Conservation (phyloP, 2,888 invertebrate species). For the Heliconius ethilla region DNA sequence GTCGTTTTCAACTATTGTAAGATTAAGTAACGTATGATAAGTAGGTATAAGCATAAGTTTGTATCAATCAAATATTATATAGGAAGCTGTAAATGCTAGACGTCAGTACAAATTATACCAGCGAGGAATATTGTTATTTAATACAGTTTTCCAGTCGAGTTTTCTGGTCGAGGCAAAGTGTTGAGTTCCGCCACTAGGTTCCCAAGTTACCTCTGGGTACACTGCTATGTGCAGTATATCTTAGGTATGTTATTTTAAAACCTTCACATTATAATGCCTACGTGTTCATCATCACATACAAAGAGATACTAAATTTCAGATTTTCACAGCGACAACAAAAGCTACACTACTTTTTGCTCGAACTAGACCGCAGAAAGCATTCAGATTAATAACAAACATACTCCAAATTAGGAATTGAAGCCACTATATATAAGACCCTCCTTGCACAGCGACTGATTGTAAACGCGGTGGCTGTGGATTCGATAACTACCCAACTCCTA, state of each 20-base stretch:
- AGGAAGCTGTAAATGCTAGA: background rate
- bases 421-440: too few relatives aligned
- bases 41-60: too few relatives aligned
- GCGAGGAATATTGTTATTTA: background rate
- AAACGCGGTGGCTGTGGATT: too few relatives aligned
- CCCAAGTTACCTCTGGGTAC: too few relatives aligned
- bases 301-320: background rate
- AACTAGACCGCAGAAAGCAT: background rate
- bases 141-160: too few relatives aligned
- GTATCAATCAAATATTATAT: too few relatives aligned
- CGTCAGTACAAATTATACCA: background rate
- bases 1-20: background rate
- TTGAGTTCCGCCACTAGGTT: too few relatives aligned
- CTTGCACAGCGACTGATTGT: too few relatives aligned
- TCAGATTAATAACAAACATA: background rate
- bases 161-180: too few relatives aligned
- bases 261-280: background rate
- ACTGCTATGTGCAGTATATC: too few relatives aligned
- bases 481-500: background rate
- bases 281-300: background rate
- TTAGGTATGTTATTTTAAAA: background rate
- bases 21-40: too few relatives aligned
- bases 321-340: background rate
- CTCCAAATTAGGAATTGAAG: background rate
- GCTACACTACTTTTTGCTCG: background rate